Conservation (phyloP, 2,888 invertebrate genomes). For the Pyralis farinalis region DNA sequence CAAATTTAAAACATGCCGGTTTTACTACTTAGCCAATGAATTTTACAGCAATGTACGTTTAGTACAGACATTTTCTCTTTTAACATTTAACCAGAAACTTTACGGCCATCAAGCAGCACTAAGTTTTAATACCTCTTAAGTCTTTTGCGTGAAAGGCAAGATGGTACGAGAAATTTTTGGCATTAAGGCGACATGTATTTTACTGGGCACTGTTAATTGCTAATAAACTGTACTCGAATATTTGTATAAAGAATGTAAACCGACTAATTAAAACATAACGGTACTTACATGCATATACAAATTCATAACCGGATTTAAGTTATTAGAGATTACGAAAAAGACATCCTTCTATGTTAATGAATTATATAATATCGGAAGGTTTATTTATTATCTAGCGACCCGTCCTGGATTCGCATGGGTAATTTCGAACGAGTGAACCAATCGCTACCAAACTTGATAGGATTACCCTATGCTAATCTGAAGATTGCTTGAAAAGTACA, state of each 20-base stretch:
- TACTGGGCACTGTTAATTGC: neutral
- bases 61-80: neutral
- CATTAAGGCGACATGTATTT: neutral
- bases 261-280: slow-evolving; percentile 7
- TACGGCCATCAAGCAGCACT: neutral
- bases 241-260: slow-evolving; percentile 1
- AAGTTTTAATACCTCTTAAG: slow-evolving; percentile 1
- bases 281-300: neutral
- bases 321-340: no score
- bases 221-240: slow-evolving; percentile 3
- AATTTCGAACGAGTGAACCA: no score
- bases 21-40: slow-evolving; percentile 1
- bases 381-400: no score
- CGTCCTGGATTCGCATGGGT: no score
- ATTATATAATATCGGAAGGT: no score
- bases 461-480: no score
- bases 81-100: neutral
- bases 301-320: no score
- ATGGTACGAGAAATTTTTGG: neutral
- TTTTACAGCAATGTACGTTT: neutral
- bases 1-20: neutral
- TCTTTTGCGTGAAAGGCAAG: neutral
- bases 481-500: no score
- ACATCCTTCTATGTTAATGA: no score
- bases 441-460: no score